A percentile compares a stretch with the other conserved stretches of the same genome.
phyloP scores from a whole-genome alignment of 2,113 vertebrate species.

The Hemiprocne comata region DNA sequence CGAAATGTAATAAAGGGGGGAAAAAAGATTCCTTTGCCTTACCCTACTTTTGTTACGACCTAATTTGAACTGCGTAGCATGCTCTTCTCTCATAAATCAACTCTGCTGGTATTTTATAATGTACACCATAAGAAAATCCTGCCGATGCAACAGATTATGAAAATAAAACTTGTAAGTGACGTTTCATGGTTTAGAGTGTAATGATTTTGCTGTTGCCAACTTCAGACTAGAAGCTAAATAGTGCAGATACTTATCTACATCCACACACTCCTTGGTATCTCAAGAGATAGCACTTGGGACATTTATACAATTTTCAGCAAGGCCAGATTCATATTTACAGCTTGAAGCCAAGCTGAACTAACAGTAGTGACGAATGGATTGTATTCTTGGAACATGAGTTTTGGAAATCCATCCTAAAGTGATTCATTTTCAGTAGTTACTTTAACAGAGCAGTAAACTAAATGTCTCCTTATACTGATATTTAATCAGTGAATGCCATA shows the following conservation, averaged over 20 bases:
- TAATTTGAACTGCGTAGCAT: neutral
- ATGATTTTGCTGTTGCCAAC: neutral
- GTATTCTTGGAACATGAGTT: accelerated
- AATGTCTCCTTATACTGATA: neutral
- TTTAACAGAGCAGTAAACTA: neutral
- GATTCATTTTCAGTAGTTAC: neutral
- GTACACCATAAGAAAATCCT: neutral
- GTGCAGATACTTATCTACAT: neutral
- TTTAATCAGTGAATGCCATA: neutral
- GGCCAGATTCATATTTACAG: neutral
- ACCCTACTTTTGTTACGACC: neutral
- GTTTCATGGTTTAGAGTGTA: neutral
- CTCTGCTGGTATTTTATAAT: neutral
- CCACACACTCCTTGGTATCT: neutral
- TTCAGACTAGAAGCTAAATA: neutral
- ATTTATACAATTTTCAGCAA: neutral
- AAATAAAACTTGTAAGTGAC: neutral
- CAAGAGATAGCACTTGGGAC: accelerated
- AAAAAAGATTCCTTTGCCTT: neutral
- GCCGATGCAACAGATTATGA: neutral
- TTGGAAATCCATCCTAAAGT: neutral
- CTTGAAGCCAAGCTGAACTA: neutral
- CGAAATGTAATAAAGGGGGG: neutral
- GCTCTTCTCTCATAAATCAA: neutral
- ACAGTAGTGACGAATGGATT: neutral